phyloP scores from a whole-genome alignment of 2,113 vertebrate genomes.

The Xiphophorus maculatus region DNA sequence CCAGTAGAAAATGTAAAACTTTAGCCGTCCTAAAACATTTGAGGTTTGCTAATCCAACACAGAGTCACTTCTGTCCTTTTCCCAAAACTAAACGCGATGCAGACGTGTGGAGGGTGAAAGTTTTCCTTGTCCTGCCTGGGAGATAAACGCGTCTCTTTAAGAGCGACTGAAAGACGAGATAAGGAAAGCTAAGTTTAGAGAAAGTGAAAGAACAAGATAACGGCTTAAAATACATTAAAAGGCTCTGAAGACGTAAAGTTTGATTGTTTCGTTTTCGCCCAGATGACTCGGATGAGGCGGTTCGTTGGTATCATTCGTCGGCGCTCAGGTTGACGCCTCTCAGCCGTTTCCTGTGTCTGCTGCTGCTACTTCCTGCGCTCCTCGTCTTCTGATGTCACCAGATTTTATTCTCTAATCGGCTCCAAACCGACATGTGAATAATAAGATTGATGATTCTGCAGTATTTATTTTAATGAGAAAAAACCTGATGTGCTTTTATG shows the following conservation, averaged over 20 bases:
- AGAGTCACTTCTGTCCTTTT: not conserved
- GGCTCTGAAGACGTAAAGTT: not conserved
- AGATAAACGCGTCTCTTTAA: not conserved
- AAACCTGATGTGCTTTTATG: too few species aligned
- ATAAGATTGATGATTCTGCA: not conserved
- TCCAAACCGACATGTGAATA: not conserved
- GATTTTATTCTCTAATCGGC: not conserved
- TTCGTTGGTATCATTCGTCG: conserved; percentile 53
- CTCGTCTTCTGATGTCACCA: conserved; percentile 16
- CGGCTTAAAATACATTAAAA: not conserved
- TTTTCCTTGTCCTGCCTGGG: not conserved
- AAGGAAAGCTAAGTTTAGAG: not conserved
- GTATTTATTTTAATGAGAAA: not conserved
- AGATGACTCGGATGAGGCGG: conserved; percentile 61
- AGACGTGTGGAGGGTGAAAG: not conserved
- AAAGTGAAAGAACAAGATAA: conserved; percentile 6
- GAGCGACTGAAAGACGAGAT: not conserved
- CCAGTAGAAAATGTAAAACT: too few species aligned
- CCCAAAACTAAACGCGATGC: not conserved
- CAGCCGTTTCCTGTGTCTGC: not conserved
- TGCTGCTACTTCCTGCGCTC: conserved; percentile 19
- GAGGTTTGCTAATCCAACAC: too few species aligned
- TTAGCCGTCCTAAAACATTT: too few species aligned
- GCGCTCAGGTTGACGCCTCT: not conserved
- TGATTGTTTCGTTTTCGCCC: not conserved